Evolutionary conservation across 2,797 vertebrate species (phyloP), one percentile per base, ranked within the genome.

Genomic region (Lates japonicus): DNA sequence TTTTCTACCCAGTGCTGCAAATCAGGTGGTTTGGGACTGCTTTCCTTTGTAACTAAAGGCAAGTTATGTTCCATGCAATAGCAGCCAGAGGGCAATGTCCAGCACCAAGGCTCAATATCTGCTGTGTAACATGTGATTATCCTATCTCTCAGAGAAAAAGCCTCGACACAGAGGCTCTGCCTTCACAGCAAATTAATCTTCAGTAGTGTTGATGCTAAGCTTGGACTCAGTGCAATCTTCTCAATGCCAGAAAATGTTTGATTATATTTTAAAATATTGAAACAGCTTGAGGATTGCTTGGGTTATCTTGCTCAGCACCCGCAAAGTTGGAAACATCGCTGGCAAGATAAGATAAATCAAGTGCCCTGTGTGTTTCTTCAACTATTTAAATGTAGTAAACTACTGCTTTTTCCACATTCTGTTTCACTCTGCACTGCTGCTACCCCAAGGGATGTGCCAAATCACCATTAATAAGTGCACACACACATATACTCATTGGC

Each of bases 181-280:
- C 78, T 88, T 77, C 83, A 80, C 74, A 78, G 75, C 60, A 92
- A 80, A 91, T 93, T 91, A 87, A 62, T 90, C 64, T 82, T 88
- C 81, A 81, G 77, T 64, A 35, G 75, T 70, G 64, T 82, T 84
- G 78, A 86, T 78, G 81, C 85, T 70, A 74, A 85, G 79, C 88
- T 73, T 71, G 31, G 71, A 80, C 80, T 80, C 78, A 37, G 39
- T 80, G 85, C 84, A 82, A 84, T 91, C 91, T 84, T 73, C 85
- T 85, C 85, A 57, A 55, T 84, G 86, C 85, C 83, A 76, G 81
- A 83, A 85, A 65, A 83, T 63, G 63, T 88, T 88, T 87, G 83
- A 89, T 91, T 91, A 71, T 52, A 46, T 44, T 82, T 84, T 81
- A 64, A 92, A 91, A 90, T 87, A 87, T 72, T 84, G 82, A 86